Conservation (phyloP, 2,113 vertebrate genomes). For the Murina feae region DNA sequence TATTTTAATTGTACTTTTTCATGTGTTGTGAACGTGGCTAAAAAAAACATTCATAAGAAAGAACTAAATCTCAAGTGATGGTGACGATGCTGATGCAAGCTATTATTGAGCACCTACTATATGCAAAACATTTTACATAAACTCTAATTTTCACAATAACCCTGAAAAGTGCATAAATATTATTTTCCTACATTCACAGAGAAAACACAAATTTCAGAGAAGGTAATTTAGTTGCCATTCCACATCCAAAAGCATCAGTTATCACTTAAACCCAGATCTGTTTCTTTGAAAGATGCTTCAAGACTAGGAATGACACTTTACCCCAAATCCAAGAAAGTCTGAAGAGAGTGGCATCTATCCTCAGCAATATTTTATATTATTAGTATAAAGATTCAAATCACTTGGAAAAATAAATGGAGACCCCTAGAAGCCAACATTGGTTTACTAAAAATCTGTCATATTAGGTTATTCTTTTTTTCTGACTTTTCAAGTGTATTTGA, state of each 20-base stretch:
- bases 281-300: neutral
- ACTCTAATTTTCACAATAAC: neutral
- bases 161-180: neutral
- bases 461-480: neutral
- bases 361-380: neutral
- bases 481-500: neutral
- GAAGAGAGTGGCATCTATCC: neutral
- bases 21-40: neutral
- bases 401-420: neutral
- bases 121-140: neutral
- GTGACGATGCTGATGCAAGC: neutral
- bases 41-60: neutral
- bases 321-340: neutral
- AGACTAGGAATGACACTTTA: neutral
- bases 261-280: neutral
- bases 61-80: neutral
- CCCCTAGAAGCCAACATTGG: neutral
- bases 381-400: neutral
- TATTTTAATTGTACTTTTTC: neutral
- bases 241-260: neutral
- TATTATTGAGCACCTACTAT: neutral
- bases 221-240: neutral
- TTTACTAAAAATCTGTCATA: neutral
- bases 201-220: neutral
- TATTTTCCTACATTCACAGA: neutral